Evolutionary conservation across 92 coral and sea anemone genomes (phyloP), one percentile per base, ranked within the genome.

Genomic region (Micromussa lordhowensis): DNA sequence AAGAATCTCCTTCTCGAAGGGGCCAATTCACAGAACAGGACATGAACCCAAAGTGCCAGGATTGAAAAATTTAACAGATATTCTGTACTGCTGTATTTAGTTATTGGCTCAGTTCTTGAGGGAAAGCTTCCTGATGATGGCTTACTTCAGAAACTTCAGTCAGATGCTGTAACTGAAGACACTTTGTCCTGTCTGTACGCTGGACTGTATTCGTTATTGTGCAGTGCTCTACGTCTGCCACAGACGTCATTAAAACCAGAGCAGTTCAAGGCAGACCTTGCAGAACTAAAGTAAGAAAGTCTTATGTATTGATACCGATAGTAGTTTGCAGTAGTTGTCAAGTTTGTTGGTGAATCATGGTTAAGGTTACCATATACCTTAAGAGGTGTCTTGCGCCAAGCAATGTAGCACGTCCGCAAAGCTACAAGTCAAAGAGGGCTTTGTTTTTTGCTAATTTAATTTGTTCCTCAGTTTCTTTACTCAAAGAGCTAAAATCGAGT

Each of bases 171-270:
- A 49, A 80, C 97, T 24, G 99, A 95, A 75, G 99, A 95, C 32
- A 81, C 85, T 0, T 29, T 97, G 6, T 77, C 93, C 24, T 75
- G 87, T 58, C 80, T 97, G 59, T 95, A 92, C 73, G 91, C 99
- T 68, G 99, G 99, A 68, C 89, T 97, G 11, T 83, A 94, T 68
- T 89, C 90, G 5, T 82, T 97, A 15, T 77, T 97, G 54, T 91
- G 90, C 77, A 94, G 97, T 72, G 98, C 99, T 24, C 75, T 95
- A 29, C 92, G 99, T 40, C 87, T 94, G 30, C 98, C 99, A 36
- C 88, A 58, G 63, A 86, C 95, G 8, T 95, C 99, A 5, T 90
- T 97, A 21, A 97, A 95, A 80, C 88, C 87, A 57, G 99, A 97
- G 66, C 90, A 92, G 80, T 94, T 94, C 59, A 96, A 95, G 76